These are phyloP conservation scores for Tragelaphus strepsiceros DNA, from an alignment of 2,113 vertebrate species.

Conservation along the genomic window DNA sequence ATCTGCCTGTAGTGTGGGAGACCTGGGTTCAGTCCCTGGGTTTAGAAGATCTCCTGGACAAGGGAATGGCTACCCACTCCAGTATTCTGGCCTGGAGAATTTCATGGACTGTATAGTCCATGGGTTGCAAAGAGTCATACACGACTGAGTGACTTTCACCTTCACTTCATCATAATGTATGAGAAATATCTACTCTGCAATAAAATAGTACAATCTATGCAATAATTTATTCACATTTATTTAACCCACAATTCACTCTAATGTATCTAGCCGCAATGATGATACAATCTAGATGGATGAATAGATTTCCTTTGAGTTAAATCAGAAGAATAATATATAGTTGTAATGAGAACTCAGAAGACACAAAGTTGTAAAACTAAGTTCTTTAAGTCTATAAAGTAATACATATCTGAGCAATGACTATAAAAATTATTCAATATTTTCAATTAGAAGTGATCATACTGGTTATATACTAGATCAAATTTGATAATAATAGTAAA, in stretches of 20 bases:
- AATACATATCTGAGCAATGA: background rate
- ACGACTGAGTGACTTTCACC: background rate
- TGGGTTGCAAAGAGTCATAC: background rate
- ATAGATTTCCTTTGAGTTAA: background rate
- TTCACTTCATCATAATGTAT: background rate
- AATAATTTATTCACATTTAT: background rate
- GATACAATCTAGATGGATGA: fast-evolving
- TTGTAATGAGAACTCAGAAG: background rate
- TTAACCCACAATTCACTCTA: background rate
- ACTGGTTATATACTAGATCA: background rate
- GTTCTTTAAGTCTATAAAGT: background rate
- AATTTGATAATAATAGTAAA: background rate
- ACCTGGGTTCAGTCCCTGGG: background rate
- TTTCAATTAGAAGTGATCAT: background rate
- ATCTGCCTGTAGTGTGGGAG: background rate
- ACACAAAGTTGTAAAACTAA: background rate
- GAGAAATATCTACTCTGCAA: background rate
- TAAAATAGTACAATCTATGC: background rate
- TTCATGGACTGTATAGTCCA: background rate
- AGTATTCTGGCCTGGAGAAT: background rate
- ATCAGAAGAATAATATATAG: background rate
- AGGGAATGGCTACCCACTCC: background rate
- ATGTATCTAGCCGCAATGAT: background rate
- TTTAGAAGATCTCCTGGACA: background rate
- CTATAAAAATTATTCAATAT: background rate